Conservation (phyloP, 1,140 invertebrate genomes). For the Hetaerina americana region DNA sequence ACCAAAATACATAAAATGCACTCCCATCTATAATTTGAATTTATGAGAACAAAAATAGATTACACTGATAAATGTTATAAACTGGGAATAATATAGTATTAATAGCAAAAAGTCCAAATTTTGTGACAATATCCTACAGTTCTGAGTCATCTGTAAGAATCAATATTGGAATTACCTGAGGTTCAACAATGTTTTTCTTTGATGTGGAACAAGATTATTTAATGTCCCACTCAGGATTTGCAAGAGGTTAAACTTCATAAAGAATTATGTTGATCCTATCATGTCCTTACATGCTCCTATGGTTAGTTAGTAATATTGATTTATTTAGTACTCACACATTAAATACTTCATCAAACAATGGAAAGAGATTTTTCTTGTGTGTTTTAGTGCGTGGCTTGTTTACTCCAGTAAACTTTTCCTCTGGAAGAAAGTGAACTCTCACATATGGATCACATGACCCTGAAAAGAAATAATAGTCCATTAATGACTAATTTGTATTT, state of each 20-base stretch:
- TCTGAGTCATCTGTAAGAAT: too few relatives aligned
- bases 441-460: slow-evolving; percentile 82
- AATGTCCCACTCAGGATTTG: not conserved
- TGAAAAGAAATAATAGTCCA: slow-evolving; percentile 23
- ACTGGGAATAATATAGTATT: too few relatives aligned
- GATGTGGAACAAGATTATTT: too few relatives aligned
- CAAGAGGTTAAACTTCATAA: too few relatives aligned
- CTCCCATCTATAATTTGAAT: too few relatives aligned
- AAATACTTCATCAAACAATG: slow-evolving; percentile 88
- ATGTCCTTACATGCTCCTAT: not conserved
- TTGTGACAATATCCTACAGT: too few relatives aligned
- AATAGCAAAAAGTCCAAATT: too few relatives aligned
- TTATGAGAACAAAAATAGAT: too few relatives aligned
- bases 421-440: slow-evolving; percentile 69
- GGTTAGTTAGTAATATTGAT: slow-evolving; percentile 8
- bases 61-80: too few relatives aligned
- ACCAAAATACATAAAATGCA: too few relatives aligned
- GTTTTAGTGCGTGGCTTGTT: slow-evolving; percentile 72
- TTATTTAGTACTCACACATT: slow-evolving; percentile 57
- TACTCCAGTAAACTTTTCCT: slow-evolving; percentile 62
- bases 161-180: too few relatives aligned
- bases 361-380: slow-evolving; percentile 84
- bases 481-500: not conserved
- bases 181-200: too few relatives aligned
- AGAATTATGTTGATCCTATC: not conserved